These are phyloP conservation scores for Pseudococcus longispinus DNA, from an alignment of 2,888 invertebrate genomes.

Conservation along the genomic window DNA sequence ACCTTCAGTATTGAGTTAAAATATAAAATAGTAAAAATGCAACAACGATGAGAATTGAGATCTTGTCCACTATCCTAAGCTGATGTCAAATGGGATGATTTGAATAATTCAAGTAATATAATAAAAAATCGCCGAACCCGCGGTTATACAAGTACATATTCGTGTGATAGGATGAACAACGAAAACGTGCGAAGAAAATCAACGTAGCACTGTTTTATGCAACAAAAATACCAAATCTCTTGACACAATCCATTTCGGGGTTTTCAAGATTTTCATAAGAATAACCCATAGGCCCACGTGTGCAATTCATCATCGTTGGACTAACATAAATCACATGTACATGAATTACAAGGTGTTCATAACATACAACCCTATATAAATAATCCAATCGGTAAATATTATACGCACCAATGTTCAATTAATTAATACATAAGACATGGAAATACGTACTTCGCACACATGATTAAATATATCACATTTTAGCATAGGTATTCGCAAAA, in stretches of 20 bases:
- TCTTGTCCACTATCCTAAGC: neutral
- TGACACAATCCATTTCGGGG: neutral
- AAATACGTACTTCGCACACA: neutral
- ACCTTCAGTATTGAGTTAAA: neutral
- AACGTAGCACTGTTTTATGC: neutral
- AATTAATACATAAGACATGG: neutral
- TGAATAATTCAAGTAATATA: neutral
- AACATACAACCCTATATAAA: neutral
- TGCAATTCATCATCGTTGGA: neutral
- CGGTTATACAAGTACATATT: too few relatives aligned
- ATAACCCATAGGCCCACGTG: neutral
- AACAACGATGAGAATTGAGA: neutral
- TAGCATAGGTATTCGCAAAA: conserved; percentile 8
- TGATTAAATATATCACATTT: conserved; percentile 26
- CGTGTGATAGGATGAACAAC: neutral
- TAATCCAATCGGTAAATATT: neutral
- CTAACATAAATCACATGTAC: neutral
- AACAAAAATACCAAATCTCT: neutral
- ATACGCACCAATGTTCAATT: neutral
- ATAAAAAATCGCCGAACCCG: too few relatives aligned
- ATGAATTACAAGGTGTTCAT: neutral
- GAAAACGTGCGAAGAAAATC: neutral
- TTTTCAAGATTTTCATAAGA: neutral
- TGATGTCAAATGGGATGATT: neutral
- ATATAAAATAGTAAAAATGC: neutral